Evolutionary conservation across 2,797 vertebrate species (phyloP).

Genomic region (Sternarchorhynchus goeldii): DNA sequence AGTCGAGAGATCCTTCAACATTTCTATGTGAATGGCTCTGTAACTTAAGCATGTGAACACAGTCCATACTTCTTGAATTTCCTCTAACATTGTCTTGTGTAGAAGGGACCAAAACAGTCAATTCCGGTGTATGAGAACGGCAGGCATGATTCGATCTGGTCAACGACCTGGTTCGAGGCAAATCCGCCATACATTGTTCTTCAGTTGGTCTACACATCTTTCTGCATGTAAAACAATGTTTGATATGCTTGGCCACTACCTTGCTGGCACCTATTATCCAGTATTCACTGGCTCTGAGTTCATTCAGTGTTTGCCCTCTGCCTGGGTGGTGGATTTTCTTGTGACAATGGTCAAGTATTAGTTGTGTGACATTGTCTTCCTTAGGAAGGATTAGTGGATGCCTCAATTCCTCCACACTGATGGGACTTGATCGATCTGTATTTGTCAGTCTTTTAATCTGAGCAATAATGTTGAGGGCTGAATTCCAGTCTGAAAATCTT

Average conservation of each 20-base stretch:
- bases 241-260: constrained; percentile 23
- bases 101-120: constrained; percentile 30
- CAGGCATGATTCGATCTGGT: neutral
- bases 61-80: constrained; percentile 24
- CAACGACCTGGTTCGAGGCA: constrained; percentile 1
- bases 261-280: constrained; percentile 22
- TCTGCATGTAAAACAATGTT: neutral
- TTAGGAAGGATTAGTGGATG: constrained; percentile 35
- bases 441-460: constrained; percentile 29
- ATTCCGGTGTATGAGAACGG: constrained; percentile 25
- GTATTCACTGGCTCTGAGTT: constrained; percentile 23
- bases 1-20: constrained; percentile 35
- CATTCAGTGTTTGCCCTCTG: constrained; percentile 21
- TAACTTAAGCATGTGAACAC: constrained; percentile 20
- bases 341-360: constrained; percentile 11
- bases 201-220: constrained; percentile 19
- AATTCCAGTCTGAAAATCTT: too few relatives aligned
- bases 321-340: constrained; percentile 36
- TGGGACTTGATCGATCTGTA: constrained; percentile 4
- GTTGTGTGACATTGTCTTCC: neutral
- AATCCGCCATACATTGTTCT: constrained; percentile 37
- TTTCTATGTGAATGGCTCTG: constrained; percentile 23
- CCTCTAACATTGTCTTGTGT: constrained; percentile 1
- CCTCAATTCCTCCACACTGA: constrained; percentile 42
- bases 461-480: constrained; percentile 3